phyloP scores from a whole-genome alignment of 2,888 invertebrate species.

The Tipula helvola region DNA sequence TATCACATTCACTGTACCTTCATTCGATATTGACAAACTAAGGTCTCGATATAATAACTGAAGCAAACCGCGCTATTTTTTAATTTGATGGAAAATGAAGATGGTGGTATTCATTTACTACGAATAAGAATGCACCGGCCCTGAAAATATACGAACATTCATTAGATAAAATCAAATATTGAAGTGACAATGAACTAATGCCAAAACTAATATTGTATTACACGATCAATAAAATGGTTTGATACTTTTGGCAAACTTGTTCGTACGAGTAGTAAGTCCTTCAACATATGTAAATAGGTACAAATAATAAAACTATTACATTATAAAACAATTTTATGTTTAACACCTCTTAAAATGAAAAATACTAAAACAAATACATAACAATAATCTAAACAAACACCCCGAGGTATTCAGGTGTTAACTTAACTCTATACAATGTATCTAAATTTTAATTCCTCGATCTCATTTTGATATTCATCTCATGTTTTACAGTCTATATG shows the following conservation, averaged over 20 bases:
- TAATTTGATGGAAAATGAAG: too few relatives aligned
- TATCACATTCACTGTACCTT: too few relatives aligned
- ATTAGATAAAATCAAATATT: too few relatives aligned
- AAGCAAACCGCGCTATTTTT: too few relatives aligned
- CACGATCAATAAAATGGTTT: background rate
- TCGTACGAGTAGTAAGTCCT: background rate
- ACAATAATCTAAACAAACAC: background rate
- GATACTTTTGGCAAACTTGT: background rate
- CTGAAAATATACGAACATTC: too few relatives aligned
- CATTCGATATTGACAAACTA: too few relatives aligned
- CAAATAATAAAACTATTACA: background rate
- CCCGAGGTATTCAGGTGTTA: background rate
- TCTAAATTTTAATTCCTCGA: background rate
- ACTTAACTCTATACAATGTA: background rate
- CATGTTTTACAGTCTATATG: background rate
- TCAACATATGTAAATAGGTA: background rate
- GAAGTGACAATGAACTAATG: background rate
- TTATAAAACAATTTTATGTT: background rate
- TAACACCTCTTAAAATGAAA: background rate
- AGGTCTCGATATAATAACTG: too few relatives aligned
- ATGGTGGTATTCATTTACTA: too few relatives aligned
- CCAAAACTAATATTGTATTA: background rate
- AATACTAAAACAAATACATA: background rate
- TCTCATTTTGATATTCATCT: background rate
- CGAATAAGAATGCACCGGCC: too few relatives aligned